Base-by-base conservation (phyloP, 2,888 invertebrate species). In the Latrodectus hesperus region DNA sequence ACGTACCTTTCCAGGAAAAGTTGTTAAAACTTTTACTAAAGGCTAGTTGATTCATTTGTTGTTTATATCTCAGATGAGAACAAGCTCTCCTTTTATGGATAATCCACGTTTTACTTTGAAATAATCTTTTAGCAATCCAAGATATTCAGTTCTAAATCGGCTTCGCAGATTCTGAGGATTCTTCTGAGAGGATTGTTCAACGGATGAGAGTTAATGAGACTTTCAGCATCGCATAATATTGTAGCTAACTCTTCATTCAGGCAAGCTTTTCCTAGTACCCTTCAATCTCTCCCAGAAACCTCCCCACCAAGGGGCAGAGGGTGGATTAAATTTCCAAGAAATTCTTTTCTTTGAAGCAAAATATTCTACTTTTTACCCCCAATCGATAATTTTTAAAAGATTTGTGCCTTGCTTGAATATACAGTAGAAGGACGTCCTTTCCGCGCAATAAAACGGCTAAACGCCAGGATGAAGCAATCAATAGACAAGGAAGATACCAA, bases 401-500 rank as follows among this genome's bases (percentile, higher is more conserved):
- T 71, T 79, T 6, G 52, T 60, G 11, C 73, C 67, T 65, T 64
- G 22, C 65, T 51, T 3, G 22, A 73, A 51, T 65, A 81, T 5
- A 70, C 5, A 4, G 49, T 52, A 17, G 55, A 17, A 1, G 60
- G 49, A 10, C 51, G 10, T 64, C 75, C 64, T 49, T 10, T 16
- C 16, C 72, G 8, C 1, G 75, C 49, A 49, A 76, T 76, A 14
- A 76, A 76, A 16, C 26, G n/a, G 10, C 65, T 8, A 38, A 76
- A 22, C 6, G 16, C 75, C n/a, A 53, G 38, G 0, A 38, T 11
- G 38, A 76, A 76, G 14, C 17, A 9, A 8, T 64, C 64, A 1
- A 11, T 60, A 14, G 74, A 14, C 55, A 55, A n/a, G n/a, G 91
- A 90, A 0, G 80, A 83, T 1, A 91, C 90, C 12, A 92, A 52